Evolutionary conservation across 2,888 invertebrate species (phyloP).

Genomic region (Pristionchus maxplancki): DNA sequence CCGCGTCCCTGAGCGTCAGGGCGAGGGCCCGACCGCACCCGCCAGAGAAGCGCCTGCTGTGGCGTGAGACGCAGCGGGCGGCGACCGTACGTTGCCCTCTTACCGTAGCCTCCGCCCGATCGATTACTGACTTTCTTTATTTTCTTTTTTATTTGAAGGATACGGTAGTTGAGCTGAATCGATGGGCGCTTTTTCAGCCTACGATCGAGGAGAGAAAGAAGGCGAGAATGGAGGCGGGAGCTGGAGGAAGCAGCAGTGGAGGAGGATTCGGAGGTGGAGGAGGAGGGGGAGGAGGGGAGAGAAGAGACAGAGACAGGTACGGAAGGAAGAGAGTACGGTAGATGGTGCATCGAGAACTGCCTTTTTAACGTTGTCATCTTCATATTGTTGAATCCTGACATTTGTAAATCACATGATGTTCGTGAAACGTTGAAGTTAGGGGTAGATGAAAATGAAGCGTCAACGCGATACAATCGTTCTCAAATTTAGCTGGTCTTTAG

Average conservation of each 20-base stretch:
- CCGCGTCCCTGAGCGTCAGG: neutral
- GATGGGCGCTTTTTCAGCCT: conserved; percentile 59
- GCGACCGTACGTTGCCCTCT: conserved; percentile 34
- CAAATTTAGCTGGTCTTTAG: conserved; percentile 22
- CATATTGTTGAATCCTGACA: too few species aligned
- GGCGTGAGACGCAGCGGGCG: conserved; percentile 46
- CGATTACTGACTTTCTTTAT: conserved; percentile 38
- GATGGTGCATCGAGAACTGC: too few species aligned
- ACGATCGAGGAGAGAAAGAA: conserved; percentile 71
- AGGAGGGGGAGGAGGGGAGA: conserved; percentile 50
- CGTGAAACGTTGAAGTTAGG: too few species aligned
- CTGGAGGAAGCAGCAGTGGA: conserved; percentile 43
- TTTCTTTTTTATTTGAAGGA: neutral
- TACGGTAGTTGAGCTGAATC: neutral
- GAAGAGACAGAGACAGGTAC: conserved; percentile 52
- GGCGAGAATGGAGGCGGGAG: conserved; percentile 57
- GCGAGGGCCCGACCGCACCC: neutral
- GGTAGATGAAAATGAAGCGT: too few species aligned
- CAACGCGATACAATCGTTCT: too few species aligned
- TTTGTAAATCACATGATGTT: too few species aligned
- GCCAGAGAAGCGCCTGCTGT: conserved; percentile 33
- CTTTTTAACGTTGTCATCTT: too few species aligned
- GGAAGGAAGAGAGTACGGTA: neutral
- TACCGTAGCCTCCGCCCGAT: conserved; percentile 25
- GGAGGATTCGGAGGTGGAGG: conserved; percentile 48